Conservation (phyloP, 2,113 vertebrate genomes). For the Petaurus breviceps region DNA sequence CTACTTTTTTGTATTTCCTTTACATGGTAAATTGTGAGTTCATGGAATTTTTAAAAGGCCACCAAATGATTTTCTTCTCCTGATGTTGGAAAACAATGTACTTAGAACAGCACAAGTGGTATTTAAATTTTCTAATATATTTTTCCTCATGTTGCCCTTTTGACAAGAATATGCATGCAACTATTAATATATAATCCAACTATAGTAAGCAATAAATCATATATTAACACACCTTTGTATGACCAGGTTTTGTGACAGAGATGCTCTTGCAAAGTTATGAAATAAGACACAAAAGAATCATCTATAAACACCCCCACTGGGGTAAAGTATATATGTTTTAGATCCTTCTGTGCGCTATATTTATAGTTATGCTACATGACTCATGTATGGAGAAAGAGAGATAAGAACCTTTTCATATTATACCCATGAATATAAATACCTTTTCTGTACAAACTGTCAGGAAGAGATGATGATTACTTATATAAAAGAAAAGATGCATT, state of each 20-base stretch:
- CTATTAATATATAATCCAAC: slow-evolving; percentile 26
- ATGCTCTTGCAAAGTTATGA: slow-evolving; percentile 1
- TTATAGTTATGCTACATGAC: neutral
- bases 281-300: slow-evolving; percentile 1
- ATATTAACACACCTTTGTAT: slow-evolving; percentile 42
- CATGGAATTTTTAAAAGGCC: slow-evolving; percentile 12
- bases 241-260: slow-evolving; percentile 36
- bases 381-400: slow-evolving; percentile 60
- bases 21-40: neutral
- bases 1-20: slow-evolving; percentile 32
- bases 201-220: slow-evolving; percentile 12
- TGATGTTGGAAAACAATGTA: neutral
- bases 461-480: slow-evolving; percentile 54
- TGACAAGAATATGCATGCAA: slow-evolving; percentile 14
- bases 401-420: slow-evolving; percentile 58
- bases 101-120: neutral
- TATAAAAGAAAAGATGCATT: slow-evolving; percentile 63
- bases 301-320: neutral
- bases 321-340: slow-evolving; percentile 1
- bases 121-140: slow-evolving; percentile 10
- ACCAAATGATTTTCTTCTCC: slow-evolving; percentile 20
- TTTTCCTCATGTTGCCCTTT: slow-evolving; percentile 20
- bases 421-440: slow-evolving; percentile 51
- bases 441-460: slow-evolving; percentile 46
- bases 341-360: neutral